Base-by-base conservation (phyloP, 2,888 invertebrate genomes). In the Oegoconia quadripuncta region DNA sequence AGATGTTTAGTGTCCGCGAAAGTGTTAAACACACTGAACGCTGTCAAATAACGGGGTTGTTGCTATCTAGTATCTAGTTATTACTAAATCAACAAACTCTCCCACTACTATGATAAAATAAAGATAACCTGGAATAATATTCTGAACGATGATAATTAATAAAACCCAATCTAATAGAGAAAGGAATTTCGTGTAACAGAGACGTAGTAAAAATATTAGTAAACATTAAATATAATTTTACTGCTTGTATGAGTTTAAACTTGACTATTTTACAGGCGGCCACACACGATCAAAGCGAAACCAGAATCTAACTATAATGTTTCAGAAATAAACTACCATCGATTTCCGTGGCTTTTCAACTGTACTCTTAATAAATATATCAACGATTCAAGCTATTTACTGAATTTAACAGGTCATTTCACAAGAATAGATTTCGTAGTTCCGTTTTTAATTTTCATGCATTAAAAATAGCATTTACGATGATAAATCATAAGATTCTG, bases 351-450 rank as follows among this genome's bases (percentile, higher is more conserved):
- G 71, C 70, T 76, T 78, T 68, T 64, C 63, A 50, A 61, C 58
- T 62, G 68, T 55, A 56, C 64, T 62, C 68, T 80, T 79, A 79
- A 81, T 82, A 82, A 82, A 82, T 74, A 77, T 66, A 78, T 82
- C 81, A 75, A 54, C 76, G 64, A 65, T 59, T 60, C n/a, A n/a
- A 63, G 72, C 73, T 66, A 73, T 68, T 71, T 63, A 66, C 70
- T 63, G 52, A 48, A 50, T 64, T 68, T 69, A 62, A 69, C 66
- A 53, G 58, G 52, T 52, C 52, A 53, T 61, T 81, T 75, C 76
- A 62, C 48, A 55, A 75, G 56, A 62, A 60, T 59, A 29, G 34
- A 41, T 54, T 55, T 55, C 43, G 48, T 43, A 51, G 46, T 54
- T 50, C 48, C 42, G 50, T 56, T 41, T 47, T 42, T 40, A 41